Evolutionary conservation across 2,113 vertebrate genomes (phyloP), one percentile per base, ranked within the genome.

Genomic region (Pangasianodon hypophthalmus): DNA sequence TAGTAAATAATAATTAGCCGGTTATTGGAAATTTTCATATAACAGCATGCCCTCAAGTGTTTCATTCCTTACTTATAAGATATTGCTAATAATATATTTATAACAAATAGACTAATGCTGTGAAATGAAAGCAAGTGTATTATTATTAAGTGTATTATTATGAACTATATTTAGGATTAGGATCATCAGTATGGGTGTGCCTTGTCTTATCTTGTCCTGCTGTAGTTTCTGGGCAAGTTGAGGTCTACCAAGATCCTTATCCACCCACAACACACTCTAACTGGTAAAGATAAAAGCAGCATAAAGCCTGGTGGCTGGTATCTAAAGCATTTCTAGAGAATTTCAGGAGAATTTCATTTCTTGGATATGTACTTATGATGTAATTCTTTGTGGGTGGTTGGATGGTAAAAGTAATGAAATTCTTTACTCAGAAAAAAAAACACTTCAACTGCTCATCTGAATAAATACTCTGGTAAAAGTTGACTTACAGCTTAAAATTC

Each of bases 211-310:
- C 52, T 56, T 37, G 44, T 48, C 52, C 19, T 83, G 52, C 18
- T 83, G 11, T 37, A 37, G 8, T 46, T 92, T 91, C 79, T 85
- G 37, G 16, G 60, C 83, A 92, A 84, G 85, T n/a, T n/a, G 46
- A 77, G 37, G 87, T 71, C 81, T 56, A 37, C 4, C n/a, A 86
- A 54, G 54, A 48, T 21, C 44, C 82, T 80, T 94, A 94, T 95
- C 94, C 86, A 0, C 11, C 0, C 24, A 0, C 48, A 67, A 84
- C 94, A 95, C 48, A 83, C 50, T 87, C 54, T 87, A 83, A 71
- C 52, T 19, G 44, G 8, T 88, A 69, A 41, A 41, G 93, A 95
- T 94, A 95, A 94, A 91, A 85, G 50, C 16, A 88, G 19, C 71
- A 21, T 5, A 32, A 69, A n/a, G 26, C 2, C 19, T 41, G 2